Conservation (phyloP, 2,797 vertebrate species). For the Acanthurus leucopareius region DNA sequence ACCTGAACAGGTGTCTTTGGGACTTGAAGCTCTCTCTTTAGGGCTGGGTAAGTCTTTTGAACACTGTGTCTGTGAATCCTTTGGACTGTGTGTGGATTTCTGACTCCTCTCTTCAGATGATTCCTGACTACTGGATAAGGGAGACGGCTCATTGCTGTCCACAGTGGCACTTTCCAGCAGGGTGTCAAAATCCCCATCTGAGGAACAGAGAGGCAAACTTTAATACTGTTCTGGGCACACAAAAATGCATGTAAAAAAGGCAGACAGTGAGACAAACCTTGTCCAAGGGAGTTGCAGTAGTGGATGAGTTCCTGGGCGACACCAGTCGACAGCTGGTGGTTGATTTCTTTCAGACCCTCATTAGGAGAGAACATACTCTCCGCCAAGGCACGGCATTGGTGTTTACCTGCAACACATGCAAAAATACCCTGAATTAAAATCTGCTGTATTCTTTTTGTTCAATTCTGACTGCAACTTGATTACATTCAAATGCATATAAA, state of each 20-base stretch:
- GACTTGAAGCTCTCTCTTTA: slow-evolving; percentile 56
- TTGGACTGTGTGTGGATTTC: slow-evolving; percentile 77
- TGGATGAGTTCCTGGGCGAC: slow-evolving; percentile 90
- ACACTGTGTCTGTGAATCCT: slow-evolving; percentile 44
- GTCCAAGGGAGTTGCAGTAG: slow-evolving; percentile 92
- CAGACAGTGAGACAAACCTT: slow-evolving; percentile 84
- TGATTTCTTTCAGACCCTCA: slow-evolving; percentile 93
- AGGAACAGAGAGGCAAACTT: slow-evolving; percentile 23
- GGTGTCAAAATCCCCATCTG: slow-evolving; percentile 93
- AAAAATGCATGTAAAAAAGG: background rate
- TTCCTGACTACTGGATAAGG: slow-evolving; percentile 81
- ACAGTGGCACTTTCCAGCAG: slow-evolving; percentile 90
- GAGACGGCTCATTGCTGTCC: slow-evolving; percentile 84
- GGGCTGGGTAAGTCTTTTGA: slow-evolving; percentile 66
- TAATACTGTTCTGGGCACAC: background rate
- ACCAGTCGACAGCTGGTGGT: slow-evolving; percentile 91
- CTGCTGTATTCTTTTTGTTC: background rate
- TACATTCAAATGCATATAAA: background rate
- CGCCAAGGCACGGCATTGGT: slow-evolving; percentile 93
- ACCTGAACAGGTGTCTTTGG: slow-evolving; percentile 88
- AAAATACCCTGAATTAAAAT: background rate
- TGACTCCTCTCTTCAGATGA: slow-evolving; percentile 79
- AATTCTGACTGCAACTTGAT: background rate
- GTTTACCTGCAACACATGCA: slow-evolving; percentile 87
- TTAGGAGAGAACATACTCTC: slow-evolving; percentile 92